These are phyloP conservation scores for Falco rusticolus DNA, from an alignment of 2,797 vertebrate species.

Conservation along the genomic window DNA sequence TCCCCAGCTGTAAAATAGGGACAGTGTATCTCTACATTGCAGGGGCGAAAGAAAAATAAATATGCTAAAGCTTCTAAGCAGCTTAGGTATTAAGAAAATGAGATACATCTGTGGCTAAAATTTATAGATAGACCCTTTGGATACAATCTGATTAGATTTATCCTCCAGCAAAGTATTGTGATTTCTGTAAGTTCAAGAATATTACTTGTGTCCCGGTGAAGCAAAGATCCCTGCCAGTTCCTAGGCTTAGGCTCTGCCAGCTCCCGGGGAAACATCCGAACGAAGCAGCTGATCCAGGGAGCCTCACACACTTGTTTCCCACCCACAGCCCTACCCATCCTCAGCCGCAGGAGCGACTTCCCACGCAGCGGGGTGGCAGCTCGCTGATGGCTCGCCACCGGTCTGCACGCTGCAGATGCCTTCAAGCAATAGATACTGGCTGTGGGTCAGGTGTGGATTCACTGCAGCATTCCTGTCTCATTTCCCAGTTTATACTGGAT, in stretches of 20 bases:
- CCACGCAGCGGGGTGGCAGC: accelerated
- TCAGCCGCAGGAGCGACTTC: accelerated
- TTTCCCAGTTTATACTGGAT: neutral
- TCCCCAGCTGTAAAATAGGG: slow-evolving; percentile 43
- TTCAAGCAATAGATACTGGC: neutral
- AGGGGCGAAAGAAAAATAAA: slow-evolving; percentile 64
- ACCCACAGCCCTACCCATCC: accelerated
- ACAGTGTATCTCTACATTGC: neutral
- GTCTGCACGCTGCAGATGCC: neutral
- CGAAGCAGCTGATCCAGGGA: neutral
- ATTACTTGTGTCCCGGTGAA: neutral
- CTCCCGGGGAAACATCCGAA: neutral
- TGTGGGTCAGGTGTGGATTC: neutral
- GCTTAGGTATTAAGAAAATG: slow-evolving; percentile 62
- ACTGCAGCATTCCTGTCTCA: neutral
- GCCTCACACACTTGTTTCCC: neutral
- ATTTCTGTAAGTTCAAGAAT: slow-evolving; percentile 30
- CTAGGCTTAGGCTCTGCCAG: neutral
- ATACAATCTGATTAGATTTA: slow-evolving; percentile 44
- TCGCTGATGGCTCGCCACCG: accelerated
- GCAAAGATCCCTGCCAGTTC: neutral
- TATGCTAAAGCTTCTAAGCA: slow-evolving; percentile 39
- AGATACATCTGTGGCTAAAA: slow-evolving; percentile 58
- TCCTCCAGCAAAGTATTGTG: slow-evolving; percentile 12
- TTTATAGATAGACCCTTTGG: slow-evolving; percentile 17